phyloP scores from a whole-genome alignment of 2,113 vertebrate genomes.

The Microcebus tavaratra region DNA sequence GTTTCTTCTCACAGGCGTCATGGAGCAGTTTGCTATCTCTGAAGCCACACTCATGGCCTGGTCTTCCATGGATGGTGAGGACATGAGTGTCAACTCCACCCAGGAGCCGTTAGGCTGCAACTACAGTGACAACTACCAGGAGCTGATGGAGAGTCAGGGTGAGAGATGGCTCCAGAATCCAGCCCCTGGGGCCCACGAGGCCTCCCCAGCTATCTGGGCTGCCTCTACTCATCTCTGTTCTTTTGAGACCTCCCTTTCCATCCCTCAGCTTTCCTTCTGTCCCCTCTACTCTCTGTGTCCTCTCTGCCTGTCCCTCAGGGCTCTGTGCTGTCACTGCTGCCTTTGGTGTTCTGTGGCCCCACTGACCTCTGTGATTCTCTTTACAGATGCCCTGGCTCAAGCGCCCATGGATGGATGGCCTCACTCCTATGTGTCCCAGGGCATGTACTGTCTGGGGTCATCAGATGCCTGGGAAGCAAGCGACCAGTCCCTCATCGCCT shows the following conservation, averaged over 20 bases:
- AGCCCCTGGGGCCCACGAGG: neutral
- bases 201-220: neutral
- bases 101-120: conserved; percentile 94
- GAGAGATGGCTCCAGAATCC: conserved; percentile 60
- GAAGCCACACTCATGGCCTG: conserved; percentile 97
- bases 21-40: conserved; percentile 98
- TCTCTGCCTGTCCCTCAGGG: fast-evolving
- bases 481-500: conserved; percentile 93
- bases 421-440: conserved; percentile 97
- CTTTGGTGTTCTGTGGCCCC: neutral
- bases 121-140: conserved; percentile 96
- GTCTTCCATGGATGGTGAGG: conserved; percentile 98
- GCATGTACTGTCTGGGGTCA: conserved; percentile 98
- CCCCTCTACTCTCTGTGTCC: neutral
- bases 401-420: conserved; percentile 97
- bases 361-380: conserved; percentile 53
- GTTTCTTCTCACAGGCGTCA: conserved; percentile 87
- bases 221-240: neutral
- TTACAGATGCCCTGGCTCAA: conserved; percentile 90
- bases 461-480: conserved; percentile 98
- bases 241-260: neutral
- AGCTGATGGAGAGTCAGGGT: conserved; percentile 91
- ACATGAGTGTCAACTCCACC: conserved; percentile 94
- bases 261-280: neutral
- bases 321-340: neutral